Evolutionary conservation across 30 jellyfish, hydroid and myxozoan species (phyloP).

Genomic region (Hydractinia echinata): DNA sequence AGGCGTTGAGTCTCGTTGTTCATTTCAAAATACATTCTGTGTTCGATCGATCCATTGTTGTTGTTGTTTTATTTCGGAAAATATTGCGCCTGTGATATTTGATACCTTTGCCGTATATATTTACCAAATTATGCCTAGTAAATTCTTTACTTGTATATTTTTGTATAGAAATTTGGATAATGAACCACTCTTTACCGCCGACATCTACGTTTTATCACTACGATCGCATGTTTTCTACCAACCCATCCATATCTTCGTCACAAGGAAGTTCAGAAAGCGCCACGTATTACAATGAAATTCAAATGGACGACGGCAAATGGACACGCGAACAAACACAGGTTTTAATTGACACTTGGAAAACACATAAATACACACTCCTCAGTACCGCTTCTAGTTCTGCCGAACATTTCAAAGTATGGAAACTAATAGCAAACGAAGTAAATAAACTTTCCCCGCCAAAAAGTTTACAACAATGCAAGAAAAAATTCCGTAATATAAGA

Average conservation of each 20-base stretch:
- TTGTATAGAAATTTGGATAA: background rate
- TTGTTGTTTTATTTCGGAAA: no score
- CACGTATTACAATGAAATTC: conserved; percentile 17
- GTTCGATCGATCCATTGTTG: no score
- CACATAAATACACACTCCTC: conserved; percentile 12
- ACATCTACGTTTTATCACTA: conserved; percentile 5
- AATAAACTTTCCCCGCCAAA: conserved; percentile 31
- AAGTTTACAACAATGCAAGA: conserved; percentile 41
- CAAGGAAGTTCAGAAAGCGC: background rate
- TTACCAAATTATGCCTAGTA: no score
- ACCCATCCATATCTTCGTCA: background rate
- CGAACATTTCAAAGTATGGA: conserved; percentile 39
- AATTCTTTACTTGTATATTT: no score
- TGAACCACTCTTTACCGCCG: background rate
- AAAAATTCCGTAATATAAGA: conserved; percentile 36
- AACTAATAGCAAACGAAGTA: conserved; percentile 30
- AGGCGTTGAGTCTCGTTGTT: no score
- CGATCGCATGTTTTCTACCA: conserved; percentile 1
- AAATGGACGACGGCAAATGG: conserved; percentile 43
- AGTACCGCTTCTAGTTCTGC: conserved; percentile 40
- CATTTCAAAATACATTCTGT: no score
- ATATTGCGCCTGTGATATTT: no score
- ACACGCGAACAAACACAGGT: conserved; percentile 42
- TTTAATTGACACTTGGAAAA: conserved; percentile 34
- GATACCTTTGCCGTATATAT: no score